phyloP scores from a whole-genome alignment of 2,113 vertebrate species.

The Tamias sibiricus region DNA sequence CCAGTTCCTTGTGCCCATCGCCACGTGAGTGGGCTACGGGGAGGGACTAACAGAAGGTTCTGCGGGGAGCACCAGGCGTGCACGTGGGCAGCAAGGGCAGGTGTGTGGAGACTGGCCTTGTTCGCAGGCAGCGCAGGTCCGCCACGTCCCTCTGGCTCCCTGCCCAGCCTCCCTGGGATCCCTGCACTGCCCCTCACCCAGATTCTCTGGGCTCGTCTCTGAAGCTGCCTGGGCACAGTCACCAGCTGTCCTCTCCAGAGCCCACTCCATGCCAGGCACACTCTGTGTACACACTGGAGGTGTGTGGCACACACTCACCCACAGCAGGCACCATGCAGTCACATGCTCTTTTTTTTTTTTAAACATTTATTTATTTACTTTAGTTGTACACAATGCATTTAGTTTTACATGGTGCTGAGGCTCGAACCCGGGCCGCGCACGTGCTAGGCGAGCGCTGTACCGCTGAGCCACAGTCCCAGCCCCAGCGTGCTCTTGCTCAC shows the following conservation, averaged over 20 bases:
- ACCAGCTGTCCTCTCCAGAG: too few species aligned
- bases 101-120: accelerated
- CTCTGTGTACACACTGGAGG: too few species aligned
- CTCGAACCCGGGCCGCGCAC: too few species aligned
- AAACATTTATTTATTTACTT: too few species aligned
- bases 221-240: background rate
- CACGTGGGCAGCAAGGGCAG: background rate
- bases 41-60: background rate
- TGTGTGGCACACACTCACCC: background rate
- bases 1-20: slow-evolving; percentile 97
- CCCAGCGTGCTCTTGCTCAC: too few species aligned
- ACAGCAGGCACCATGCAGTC: background rate
- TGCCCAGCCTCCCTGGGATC: too few species aligned
- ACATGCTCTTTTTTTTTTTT: too few species aligned
- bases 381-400: too few species aligned
- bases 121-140: background rate
- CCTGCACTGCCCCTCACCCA: background rate
- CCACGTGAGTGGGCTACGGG: slow-evolving; percentile 90
- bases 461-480: too few species aligned
- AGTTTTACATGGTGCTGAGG: too few species aligned
- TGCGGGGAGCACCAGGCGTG: background rate
- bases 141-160: background rate
- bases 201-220: background rate
- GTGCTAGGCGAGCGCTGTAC: too few species aligned
- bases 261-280: background rate